A percentile compares a stretch with the other conserved stretches of the same genome.
Conservation (phyloP, 2,113 vertebrate genomes). For the Heteronetta atricapilla region DNA sequence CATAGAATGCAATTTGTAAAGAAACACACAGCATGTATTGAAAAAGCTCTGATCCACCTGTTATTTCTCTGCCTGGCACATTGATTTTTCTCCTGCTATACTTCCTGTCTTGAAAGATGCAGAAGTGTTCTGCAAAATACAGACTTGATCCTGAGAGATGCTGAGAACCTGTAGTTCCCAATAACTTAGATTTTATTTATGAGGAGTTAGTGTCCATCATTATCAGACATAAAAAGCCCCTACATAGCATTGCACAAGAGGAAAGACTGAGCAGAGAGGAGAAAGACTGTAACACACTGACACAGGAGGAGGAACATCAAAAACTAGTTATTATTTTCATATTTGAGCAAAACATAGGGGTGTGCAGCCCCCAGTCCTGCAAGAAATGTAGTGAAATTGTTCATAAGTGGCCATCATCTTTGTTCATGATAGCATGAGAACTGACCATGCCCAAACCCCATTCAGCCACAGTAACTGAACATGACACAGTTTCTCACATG, state of each 20-base stretch:
- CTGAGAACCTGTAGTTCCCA: neutral
- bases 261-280: neutral
- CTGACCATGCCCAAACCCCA: neutral
- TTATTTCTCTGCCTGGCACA: conserved; percentile 1
- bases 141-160: neutral
- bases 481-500: neutral
- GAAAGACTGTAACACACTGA: neutral
- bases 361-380: neutral
- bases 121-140: neutral
- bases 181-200: neutral
- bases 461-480: neutral
- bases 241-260: neutral
- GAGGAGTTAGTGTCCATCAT: neutral
- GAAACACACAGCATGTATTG: neutral
- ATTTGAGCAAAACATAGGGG: neutral
- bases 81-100: conserved; percentile 9
- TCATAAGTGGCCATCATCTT: neutral
- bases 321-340: neutral
- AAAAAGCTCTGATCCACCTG: conserved; percentile 10
- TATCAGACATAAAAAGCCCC: neutral
- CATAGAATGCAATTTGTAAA: conserved; percentile 9
- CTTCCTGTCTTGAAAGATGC: neutral
- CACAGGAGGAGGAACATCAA: neutral
- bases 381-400: neutral
- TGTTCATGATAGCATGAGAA: neutral